Evolutionary conservation across 2,888 invertebrate species (phyloP).

Genomic region (Eupithecia dodoneata): DNA sequence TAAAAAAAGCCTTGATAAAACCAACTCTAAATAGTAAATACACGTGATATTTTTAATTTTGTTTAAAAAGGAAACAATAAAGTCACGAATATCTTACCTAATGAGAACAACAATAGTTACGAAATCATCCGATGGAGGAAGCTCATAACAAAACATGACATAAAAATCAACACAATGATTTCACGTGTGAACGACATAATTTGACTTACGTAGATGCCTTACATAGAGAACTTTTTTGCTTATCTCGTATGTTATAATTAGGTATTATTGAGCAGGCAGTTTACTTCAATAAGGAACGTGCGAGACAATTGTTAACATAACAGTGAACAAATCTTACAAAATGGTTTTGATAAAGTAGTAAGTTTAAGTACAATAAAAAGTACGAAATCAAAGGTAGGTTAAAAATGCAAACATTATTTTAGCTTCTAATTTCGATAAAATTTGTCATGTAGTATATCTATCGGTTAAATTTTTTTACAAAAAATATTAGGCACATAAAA

Average conservation of each 20-base stretch:
- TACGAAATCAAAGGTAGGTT: not conserved
- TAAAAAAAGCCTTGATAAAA: not conserved
- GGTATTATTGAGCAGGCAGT: not conserved
- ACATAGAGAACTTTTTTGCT: conserved; percentile 12
- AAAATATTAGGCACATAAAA: conserved; percentile 25
- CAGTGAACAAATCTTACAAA: not conserved
- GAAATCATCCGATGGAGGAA: conserved; percentile 48
- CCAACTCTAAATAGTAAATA: not conserved
- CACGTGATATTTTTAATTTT: not conserved
- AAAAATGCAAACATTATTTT: not conserved
- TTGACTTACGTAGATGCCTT: conserved; percentile 32
- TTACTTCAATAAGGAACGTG: not conserved
- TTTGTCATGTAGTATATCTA: not conserved
- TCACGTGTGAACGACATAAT: conserved; percentile 43
- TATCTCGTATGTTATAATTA: not conserved
- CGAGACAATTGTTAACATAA: not conserved
- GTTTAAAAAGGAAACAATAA: conserved; percentile 46
- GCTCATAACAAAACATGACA: conserved; percentile 44
- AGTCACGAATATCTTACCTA: conserved; percentile 46
- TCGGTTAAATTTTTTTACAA: conserved; percentile 8
- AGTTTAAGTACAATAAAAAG: not conserved
- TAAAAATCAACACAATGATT: conserved; percentile 51
- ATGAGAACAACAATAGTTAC: conserved; percentile 53
- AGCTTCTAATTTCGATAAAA: not conserved
- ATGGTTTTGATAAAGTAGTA: not conserved